A percentile compares a stretch with the other conserved stretches of the same genome.
Conservation (phyloP, 1,140 invertebrate genomes). For the Ctenoplectra terminalis region DNA sequence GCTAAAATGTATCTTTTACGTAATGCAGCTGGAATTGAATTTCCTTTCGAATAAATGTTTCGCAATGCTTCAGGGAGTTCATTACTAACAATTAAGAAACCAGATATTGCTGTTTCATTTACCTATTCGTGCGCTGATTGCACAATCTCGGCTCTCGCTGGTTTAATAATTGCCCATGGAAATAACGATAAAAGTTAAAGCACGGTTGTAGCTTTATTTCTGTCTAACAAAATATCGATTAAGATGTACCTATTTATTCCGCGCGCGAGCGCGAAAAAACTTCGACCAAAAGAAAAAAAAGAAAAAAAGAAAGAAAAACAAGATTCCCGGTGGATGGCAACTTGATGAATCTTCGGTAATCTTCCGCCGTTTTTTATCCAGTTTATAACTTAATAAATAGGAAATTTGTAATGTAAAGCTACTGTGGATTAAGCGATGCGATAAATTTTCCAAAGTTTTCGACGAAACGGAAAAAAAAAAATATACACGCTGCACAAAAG, state of each 20-base stretch:
- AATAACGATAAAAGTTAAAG: not conserved
- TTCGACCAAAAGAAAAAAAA: not conserved
- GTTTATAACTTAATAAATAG: not conserved
- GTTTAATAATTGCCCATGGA: slow-evolving; percentile 6
- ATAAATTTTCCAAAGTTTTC: not conserved
- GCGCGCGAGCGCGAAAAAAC: not conserved
- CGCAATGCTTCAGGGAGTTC: not conserved
- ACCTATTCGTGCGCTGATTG: not conserved
- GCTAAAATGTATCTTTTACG: not conserved
- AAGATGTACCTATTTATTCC: not conserved
- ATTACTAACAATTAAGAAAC: slow-evolving; percentile 21
- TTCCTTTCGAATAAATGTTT: slow-evolving; percentile 3
- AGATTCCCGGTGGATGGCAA: slow-evolving; percentile 5
- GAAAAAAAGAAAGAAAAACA: not conserved
- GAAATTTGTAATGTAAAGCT: not conserved
- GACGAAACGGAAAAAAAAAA: no score
- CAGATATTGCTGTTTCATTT: slow-evolving; percentile 14
- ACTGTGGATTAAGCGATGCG: not conserved
- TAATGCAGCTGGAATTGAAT: not conserved
- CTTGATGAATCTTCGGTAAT: not conserved
- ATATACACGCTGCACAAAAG: no score
- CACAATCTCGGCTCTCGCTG: not conserved
- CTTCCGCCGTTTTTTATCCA: not conserved
- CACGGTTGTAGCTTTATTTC: no score
- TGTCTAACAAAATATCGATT: slow-evolving; percentile 12